A percentile compares a stretch with the other conserved stretches of the same genome.
Conservation (phyloP, 1,140 invertebrate genomes). For the Carcinoscorpius rotundicauda region DNA sequence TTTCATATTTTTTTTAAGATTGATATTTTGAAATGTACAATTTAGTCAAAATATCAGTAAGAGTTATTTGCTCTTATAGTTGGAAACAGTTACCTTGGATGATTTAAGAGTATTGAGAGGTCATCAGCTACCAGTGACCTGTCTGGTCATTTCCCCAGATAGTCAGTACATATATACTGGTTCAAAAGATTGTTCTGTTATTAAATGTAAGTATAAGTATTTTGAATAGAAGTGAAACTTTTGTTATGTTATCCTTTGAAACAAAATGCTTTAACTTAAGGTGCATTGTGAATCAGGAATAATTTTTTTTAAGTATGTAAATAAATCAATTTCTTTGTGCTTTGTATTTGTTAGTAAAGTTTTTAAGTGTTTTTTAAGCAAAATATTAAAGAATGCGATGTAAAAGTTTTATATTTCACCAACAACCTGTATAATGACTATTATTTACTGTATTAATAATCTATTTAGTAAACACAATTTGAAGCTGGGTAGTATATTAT, state of each 20-base stretch:
- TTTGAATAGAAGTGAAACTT: conserved; percentile 17
- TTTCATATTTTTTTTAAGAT: too few relatives aligned
- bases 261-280: neutral
- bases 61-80: conserved; percentile 2
- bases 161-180: conserved; percentile 61
- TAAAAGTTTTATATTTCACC: too few relatives aligned
- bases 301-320: neutral
- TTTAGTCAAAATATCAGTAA: too few relatives aligned
- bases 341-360: neutral
- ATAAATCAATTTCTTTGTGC: neutral
- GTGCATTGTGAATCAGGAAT: neutral
- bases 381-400: neutral
- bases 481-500: too few relatives aligned
- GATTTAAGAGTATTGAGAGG: conserved; percentile 19
- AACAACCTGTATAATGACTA: too few relatives aligned
- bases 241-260: neutral
- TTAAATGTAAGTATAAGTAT: conserved; percentile 54
- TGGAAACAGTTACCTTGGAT: conserved; percentile 6
- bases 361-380: conserved; percentile 2
- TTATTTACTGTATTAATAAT: too few relatives aligned
- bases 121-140: conserved; percentile 67
- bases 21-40: too few relatives aligned
- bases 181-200: conserved; percentile 72
- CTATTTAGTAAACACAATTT: too few relatives aligned
- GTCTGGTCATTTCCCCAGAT: conserved; percentile 62